Conservation (phyloP, 1,140 invertebrate species). For the Cyphomyrmex costatus region DNA sequence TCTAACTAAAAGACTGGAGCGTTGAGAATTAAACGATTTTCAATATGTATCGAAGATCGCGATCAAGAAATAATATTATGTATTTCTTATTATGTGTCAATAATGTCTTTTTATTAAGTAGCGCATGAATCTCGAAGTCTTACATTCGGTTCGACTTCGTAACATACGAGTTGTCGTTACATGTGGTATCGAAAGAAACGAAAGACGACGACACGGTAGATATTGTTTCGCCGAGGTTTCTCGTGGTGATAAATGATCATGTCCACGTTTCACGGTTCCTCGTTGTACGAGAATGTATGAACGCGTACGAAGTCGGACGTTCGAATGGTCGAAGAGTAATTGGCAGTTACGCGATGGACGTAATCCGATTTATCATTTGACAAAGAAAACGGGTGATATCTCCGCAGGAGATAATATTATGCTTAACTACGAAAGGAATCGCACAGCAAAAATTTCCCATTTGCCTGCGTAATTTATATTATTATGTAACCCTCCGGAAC, state of each 20-base stretch:
- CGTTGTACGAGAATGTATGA: slow-evolving; percentile 33
- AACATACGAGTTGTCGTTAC: slow-evolving; percentile 20
- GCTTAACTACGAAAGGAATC: slow-evolving; percentile 16
- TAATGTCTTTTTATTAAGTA: slow-evolving; percentile 26
- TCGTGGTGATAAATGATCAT: slow-evolving; percentile 42
- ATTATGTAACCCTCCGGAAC: not conserved
- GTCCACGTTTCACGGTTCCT: slow-evolving; percentile 49
- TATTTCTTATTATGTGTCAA: not conserved
- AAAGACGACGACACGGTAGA: slow-evolving; percentile 34
- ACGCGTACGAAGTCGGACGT: slow-evolving; percentile 37
- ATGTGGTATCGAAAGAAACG: slow-evolving; percentile 41
- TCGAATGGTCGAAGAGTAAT: slow-evolving; percentile 59
- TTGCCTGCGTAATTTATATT: not conserved
- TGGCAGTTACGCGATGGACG: slow-evolving; percentile 50
- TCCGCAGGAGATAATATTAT: slow-evolving; percentile 40
- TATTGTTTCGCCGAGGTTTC: slow-evolving; percentile 58
- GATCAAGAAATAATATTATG: not conserved
- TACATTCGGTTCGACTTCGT: slow-evolving; percentile 7
- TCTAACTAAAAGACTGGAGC: not conserved
- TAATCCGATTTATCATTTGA: slow-evolving; percentile 53
- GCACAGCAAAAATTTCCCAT: not conserved
- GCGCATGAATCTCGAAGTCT: not conserved
- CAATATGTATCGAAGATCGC: not conserved
- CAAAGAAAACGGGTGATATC: slow-evolving; percentile 37
- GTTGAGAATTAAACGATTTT: not conserved